Evolutionary conservation across 2,113 vertebrate species (phyloP).

Genomic region (Rafetus swinhoei): DNA sequence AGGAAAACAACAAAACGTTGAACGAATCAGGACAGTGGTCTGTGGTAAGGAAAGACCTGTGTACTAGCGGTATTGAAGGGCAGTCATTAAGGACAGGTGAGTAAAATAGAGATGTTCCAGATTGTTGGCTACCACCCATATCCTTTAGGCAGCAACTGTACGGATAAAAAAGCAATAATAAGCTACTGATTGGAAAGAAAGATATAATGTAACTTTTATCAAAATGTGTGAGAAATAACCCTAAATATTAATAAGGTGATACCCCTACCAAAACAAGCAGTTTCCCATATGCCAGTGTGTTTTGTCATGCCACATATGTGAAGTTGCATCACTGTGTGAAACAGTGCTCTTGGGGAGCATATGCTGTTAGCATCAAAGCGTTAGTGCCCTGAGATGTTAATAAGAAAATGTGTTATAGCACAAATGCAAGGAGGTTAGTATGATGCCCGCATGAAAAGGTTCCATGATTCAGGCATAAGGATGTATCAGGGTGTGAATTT

Average conservation of each 20-base stretch:
- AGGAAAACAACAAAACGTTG: not conserved
- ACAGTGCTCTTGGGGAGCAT: not conserved
- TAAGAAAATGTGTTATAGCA: no score
- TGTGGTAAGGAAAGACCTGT: not conserved
- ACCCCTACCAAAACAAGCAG: not conserved
- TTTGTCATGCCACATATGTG: not conserved
- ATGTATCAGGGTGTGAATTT: not conserved
- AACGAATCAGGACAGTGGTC: not conserved
- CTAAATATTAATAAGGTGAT: not conserved
- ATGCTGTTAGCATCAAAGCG: not conserved
- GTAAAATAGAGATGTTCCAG: not conserved
- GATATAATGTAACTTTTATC: not conserved
- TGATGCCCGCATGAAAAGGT: not conserved
- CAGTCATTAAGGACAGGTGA: not conserved
- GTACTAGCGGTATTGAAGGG: not conserved
- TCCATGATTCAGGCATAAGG: not conserved
- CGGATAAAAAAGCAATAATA: not conserved
- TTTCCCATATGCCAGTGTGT: not conserved
- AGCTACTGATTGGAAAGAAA: not conserved
- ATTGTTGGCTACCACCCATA: not conserved
- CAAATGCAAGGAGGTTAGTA: not conserved
- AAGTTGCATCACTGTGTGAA: not conserved
- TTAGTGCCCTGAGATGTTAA: not conserved
- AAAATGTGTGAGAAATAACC: not conserved
- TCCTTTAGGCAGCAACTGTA: not conserved